phyloP scores from a whole-genome alignment of 2,888 invertebrate genomes.

The Hartigia nigra region DNA sequence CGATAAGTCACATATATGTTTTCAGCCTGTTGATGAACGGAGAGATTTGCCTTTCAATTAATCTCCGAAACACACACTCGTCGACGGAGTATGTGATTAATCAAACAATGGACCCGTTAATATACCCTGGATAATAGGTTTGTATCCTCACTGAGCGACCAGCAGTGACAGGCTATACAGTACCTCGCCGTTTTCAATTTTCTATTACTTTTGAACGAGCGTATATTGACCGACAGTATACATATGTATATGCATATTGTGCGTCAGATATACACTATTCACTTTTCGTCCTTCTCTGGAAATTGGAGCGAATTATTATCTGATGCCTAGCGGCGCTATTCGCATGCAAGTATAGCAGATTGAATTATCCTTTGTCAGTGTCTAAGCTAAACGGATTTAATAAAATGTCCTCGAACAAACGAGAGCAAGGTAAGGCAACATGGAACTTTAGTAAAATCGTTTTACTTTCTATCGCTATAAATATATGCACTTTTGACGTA shows the following conservation, averaged over 20 bases:
- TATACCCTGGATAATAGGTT: background rate
- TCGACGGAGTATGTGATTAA: background rate
- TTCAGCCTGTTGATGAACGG: background rate
- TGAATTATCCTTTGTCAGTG: background rate
- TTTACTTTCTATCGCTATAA: background rate
- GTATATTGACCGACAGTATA: background rate
- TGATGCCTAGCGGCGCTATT: conserved; percentile 29
- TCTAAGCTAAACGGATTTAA: background rate
- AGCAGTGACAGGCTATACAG: background rate
- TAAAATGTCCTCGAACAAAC: background rate
- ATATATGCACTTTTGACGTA: background rate
- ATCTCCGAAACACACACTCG: background rate
- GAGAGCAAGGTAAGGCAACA: background rate
- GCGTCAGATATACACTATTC: background rate
- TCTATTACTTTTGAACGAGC: background rate
- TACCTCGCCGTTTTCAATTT: background rate
- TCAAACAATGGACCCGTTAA: background rate
- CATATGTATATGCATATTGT: background rate
- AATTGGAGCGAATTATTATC: conserved; percentile 46
- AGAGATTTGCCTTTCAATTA: background rate
- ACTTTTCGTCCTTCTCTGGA: conserved; percentile 23
- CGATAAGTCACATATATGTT: background rate
- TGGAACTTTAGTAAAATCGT: background rate
- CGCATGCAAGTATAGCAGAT: background rate
- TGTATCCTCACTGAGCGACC: background rate